Evolutionary conservation across 2,888 invertebrate species (phyloP).

Genomic region (Drosophila mercatorum): DNA sequence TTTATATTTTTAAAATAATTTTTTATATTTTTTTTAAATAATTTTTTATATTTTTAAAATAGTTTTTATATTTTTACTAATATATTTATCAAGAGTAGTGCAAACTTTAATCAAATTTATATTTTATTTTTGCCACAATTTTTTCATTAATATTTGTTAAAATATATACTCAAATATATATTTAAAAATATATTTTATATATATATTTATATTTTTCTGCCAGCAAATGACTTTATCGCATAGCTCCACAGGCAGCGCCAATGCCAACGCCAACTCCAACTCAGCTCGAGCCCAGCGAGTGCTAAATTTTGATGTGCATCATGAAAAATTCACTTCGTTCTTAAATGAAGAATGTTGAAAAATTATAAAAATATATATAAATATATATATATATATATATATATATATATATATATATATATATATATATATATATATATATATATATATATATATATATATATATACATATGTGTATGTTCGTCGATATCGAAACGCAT

Average conservation of each 20-base stretch:
- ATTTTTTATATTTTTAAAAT: too few relatives aligned
- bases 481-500: neutral
- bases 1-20: too few relatives aligned
- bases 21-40: too few relatives aligned
- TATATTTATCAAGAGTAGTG: too few relatives aligned
- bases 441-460: neutral
- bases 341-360: conserved; percentile 2
- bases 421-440: neutral
- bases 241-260: neutral
- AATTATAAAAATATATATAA: neutral
- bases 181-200: neutral
- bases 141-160: neutral
- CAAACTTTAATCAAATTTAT: too few relatives aligned
- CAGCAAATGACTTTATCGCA: neutral
- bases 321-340: conserved; percentile 4
- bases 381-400: neutral
- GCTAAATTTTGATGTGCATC: conserved; percentile 10
- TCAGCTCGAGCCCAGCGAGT: neutral
- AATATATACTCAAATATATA: neutral
- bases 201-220: neutral
- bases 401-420: neutral
- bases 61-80: too few relatives aligned
- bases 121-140: neutral
- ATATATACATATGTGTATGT: neutral
- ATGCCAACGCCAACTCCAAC: neutral